Evolutionary conservation across 2,113 vertebrate species (phyloP).

Genomic region (Rattus norvegicus): DNA sequence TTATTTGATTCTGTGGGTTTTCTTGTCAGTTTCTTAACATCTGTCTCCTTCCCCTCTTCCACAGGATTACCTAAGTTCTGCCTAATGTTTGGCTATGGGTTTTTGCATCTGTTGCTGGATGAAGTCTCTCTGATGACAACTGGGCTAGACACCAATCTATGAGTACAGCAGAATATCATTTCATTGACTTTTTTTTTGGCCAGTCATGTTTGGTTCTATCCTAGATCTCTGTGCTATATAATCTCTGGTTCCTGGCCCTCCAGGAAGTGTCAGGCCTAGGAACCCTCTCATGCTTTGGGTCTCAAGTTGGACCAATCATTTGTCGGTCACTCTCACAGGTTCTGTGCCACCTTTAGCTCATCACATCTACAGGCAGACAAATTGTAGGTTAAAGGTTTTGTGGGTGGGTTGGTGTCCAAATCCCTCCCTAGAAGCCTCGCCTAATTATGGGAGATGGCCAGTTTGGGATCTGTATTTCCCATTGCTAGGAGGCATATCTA

Average conservation of each 20-base stretch:
- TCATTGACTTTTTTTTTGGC: background rate
- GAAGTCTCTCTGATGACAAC: background rate
- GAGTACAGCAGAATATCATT: background rate
- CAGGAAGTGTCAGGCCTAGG: background rate
- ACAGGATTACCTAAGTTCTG: background rate
- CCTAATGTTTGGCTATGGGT: background rate
- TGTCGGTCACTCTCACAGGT: background rate
- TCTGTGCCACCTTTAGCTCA: background rate
- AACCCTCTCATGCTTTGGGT: background rate
- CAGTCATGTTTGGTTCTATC: background rate
- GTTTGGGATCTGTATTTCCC: background rate
- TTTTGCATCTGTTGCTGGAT: background rate
- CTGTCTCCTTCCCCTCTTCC: background rate
- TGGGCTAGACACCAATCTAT: background rate
- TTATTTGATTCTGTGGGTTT: background rate
- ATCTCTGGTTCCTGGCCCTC: background rate
- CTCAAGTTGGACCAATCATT: background rate
- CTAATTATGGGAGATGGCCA: background rate
- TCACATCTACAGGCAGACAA: too few species aligned
- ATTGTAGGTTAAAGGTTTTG: background rate
- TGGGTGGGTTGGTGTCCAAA: background rate
- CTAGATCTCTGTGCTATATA: background rate
- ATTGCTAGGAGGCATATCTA: background rate
- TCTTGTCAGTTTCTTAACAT: background rate
- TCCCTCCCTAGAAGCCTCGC: background rate